phyloP scores from a whole-genome alignment of 1,140 invertebrate genomes.

The Brachionus angularis region DNA sequence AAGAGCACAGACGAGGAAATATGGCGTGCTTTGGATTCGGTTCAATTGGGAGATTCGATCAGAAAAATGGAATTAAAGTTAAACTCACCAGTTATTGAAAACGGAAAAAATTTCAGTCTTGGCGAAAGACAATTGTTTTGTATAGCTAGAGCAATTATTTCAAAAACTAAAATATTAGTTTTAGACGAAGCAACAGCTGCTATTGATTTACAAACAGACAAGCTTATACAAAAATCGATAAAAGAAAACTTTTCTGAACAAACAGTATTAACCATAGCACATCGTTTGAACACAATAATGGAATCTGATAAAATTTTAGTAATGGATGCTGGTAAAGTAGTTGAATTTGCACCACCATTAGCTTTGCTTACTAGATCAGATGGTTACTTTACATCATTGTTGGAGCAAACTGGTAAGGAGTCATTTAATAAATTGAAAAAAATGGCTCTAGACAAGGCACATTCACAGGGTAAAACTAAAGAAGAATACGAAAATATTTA shows the following conservation, averaged over 20 bases:
- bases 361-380: conserved; percentile 60
- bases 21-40: conserved; percentile 61
- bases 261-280: conserved; percentile 60
- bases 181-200: conserved; percentile 63
- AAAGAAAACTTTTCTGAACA: conserved; percentile 52
- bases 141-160: conserved; percentile 61
- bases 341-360: conserved; percentile 74
- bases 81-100: not conserved
- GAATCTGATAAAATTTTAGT: conserved; percentile 65
- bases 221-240: conserved; percentile 58
- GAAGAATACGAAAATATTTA: not conserved
- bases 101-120: conserved; percentile 50
- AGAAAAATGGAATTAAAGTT: conserved; percentile 45
- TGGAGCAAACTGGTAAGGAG: not conserved
- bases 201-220: conserved; percentile 58
- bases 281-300: conserved; percentile 59
- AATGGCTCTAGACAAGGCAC: not conserved
- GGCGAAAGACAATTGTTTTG: conserved; percentile 63
- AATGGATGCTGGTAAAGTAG: conserved; percentile 69
- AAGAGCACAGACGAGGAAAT: conserved; percentile 66
- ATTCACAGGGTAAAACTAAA: not conserved
- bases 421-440: not conserved
- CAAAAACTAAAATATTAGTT: conserved; percentile 70
- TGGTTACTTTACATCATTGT: not conserved
- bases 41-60: conserved; percentile 52